phyloP scores from a whole-genome alignment of 2,113 vertebrate genomes.

The Thamnophis sirtalis region DNA sequence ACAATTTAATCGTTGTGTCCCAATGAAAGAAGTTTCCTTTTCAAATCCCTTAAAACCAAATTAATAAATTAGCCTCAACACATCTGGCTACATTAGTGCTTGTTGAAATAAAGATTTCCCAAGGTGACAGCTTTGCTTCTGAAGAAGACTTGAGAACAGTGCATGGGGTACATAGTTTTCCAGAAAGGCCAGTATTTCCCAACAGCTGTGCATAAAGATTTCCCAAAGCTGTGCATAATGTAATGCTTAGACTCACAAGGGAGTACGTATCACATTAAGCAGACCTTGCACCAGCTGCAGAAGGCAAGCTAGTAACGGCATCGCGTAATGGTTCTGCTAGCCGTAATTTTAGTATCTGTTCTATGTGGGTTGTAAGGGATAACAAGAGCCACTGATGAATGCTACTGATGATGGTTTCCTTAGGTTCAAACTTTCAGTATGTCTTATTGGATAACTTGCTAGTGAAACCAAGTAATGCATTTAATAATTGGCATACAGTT shows the following conservation, averaged over 20 bases:
- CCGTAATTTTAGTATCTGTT: conserved; percentile 9
- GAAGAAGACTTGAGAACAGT: accelerated
- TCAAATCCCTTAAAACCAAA: background rate
- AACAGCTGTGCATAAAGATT: background rate
- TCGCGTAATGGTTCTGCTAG: background rate
- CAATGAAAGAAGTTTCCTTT: background rate
- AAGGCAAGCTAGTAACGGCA: conserved; percentile 7
- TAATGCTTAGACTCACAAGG: background rate
- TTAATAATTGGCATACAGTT: background rate
- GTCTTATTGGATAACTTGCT: background rate
- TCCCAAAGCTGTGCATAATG: background rate
- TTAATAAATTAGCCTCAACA: accelerated
- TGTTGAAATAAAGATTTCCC: background rate
- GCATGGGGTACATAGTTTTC: background rate
- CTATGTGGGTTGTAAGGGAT: background rate
- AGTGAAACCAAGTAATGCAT: background rate
- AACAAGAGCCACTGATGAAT: background rate
- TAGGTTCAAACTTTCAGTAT: background rate
- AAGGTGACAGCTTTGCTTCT: accelerated
- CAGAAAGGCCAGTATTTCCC: background rate
- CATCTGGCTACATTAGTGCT: background rate
- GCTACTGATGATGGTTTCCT: background rate
- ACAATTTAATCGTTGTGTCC: accelerated
- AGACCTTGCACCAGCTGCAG: conserved; percentile 21
- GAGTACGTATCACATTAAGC: conserved; percentile 12